Percentiles rank a stretch among this genome's conserved stretches.
phyloP scores from a whole-genome alignment of 2,113 vertebrate genomes.

The Cryptoleucopteryx plumbea region DNA sequence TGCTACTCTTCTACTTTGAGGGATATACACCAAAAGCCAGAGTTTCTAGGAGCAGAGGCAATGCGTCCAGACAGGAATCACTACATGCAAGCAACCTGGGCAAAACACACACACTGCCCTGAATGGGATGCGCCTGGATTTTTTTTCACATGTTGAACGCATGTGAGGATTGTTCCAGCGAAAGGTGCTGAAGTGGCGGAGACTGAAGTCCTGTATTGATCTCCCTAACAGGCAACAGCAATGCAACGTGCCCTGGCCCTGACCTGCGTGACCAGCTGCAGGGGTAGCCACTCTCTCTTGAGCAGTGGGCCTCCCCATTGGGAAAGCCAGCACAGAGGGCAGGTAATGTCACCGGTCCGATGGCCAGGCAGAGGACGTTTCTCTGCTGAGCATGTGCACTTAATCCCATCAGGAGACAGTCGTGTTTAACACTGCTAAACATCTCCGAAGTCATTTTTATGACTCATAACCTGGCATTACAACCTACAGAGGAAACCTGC shows the following conservation, averaged over 20 bases:
- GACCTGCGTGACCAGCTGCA: neutral
- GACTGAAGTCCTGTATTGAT: slow-evolving; percentile 36
- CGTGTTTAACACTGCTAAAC: neutral
- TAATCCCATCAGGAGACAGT: neutral
- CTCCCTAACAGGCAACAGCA: neutral
- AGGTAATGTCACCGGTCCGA: neutral
- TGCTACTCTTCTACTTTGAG: neutral
- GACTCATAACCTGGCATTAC: neutral
- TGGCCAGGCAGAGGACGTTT: neutral
- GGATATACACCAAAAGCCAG: neutral
- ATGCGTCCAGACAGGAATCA: neutral
- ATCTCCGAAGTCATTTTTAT: neutral
- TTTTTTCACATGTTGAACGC: neutral
- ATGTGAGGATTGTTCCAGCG: neutral
- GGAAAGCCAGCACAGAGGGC: neutral
- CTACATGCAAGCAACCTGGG: neutral
- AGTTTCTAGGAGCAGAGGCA: neutral
- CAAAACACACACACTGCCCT: neutral
- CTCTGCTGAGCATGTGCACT: neutral
- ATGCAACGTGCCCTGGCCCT: neutral
- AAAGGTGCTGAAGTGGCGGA: neutral
- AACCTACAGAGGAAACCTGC: neutral
- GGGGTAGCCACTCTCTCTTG: neutral
- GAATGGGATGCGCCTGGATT: neutral
- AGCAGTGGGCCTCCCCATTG: neutral